Conservation (phyloP, 2,888 invertebrate species). For the Cylindroiulus punctatus region DNA sequence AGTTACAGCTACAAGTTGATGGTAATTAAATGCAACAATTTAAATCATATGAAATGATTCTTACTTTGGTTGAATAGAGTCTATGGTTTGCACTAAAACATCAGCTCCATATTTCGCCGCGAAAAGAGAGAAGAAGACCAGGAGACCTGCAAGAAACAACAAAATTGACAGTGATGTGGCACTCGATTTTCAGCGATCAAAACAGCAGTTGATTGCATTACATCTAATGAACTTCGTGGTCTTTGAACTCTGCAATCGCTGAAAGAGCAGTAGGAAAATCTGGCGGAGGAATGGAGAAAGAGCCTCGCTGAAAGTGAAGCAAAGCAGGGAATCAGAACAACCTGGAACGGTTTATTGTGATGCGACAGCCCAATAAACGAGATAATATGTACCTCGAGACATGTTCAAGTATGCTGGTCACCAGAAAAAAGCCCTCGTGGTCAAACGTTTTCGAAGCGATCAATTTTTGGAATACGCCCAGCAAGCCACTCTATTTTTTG, state of each 20-base stretch:
- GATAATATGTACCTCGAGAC: constrained; percentile 84
- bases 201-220: not conserved
- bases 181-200: not conserved
- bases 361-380: too few relatives aligned
- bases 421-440: constrained; percentile 92
- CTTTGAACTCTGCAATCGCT: constrained; percentile 89
- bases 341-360: not conserved
- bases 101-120: constrained; percentile 82
- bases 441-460: constrained; percentile 95
- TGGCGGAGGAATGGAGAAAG: constrained; percentile 84
- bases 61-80: constrained; percentile 85
- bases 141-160: constrained; percentile 70
- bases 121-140: constrained; percentile 91
- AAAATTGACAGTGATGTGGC: not conserved
- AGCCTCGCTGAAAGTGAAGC: constrained; percentile 72
- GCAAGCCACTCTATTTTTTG: constrained; percentile 68
- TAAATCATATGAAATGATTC: not conserved
- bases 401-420: constrained; percentile 85
- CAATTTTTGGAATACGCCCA: constrained; percentile 96
- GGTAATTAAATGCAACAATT: too few relatives aligned
- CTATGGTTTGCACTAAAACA: constrained; percentile 79
- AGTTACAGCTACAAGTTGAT: too few relatives aligned
- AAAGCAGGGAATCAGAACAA: constrained; percentile 47
- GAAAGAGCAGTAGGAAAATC: constrained; percentile 91
- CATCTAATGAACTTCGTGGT: constrained; percentile 93